phyloP scores from a whole-genome alignment of 2,888 invertebrate species.

The Entomobrya multifasciata region DNA sequence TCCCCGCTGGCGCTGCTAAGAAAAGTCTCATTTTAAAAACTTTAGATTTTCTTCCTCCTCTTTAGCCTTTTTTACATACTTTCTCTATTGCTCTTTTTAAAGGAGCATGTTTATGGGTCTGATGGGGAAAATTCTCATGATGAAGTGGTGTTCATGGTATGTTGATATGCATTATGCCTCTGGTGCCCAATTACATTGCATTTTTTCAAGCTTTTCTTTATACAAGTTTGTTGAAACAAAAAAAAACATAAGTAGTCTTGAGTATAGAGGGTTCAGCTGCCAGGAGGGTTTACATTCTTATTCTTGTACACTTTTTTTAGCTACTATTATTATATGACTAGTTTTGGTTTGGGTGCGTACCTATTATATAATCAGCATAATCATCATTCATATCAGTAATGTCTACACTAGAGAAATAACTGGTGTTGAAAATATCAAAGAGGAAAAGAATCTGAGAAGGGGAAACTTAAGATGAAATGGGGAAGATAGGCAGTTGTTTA shows the following conservation, averaged over 20 bases:
- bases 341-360: too few species aligned
- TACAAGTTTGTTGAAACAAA: not conserved
- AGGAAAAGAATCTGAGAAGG: too few species aligned
- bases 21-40: not conserved
- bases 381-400: too few species aligned
- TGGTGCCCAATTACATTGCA: not conserved
- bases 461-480: too few species aligned
- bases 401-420: too few species aligned
- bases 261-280: not conserved
- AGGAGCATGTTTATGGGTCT: conserved; percentile 74
- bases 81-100: conserved; percentile 41
- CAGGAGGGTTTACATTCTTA: not conserved
- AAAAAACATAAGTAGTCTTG: not conserved
- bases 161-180: conserved; percentile 58
- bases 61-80: not conserved
- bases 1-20: not conserved
- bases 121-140: conserved; percentile 73
- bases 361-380: too few species aligned
- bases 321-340: not conserved
- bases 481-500: too few species aligned
- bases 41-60: not conserved
- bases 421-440: too few species aligned
- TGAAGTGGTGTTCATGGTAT: conserved; percentile 74
- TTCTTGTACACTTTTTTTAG: too few species aligned
- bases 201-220: not conserved